phyloP scores from a whole-genome alignment of 1,140 invertebrate genomes.

The Halictus rubicundus region DNA sequence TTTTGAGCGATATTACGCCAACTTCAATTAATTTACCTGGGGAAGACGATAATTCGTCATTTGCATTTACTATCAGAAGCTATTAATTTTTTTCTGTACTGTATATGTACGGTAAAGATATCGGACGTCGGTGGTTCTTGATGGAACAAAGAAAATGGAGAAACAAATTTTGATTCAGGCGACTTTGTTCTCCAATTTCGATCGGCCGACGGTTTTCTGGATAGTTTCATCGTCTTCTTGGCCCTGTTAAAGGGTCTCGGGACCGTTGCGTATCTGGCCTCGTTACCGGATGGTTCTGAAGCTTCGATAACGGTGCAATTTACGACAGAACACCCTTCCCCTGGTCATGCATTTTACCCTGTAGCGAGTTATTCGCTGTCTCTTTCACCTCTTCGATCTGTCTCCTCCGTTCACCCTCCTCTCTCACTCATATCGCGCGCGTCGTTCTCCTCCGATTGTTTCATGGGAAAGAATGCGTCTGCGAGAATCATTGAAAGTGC shows the following conservation, averaged over 20 bases:
- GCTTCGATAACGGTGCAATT: constrained; percentile 38
- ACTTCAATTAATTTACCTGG: too few species aligned
- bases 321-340: neutral
- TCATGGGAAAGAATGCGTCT: neutral
- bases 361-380: constrained; percentile 7
- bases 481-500: neutral
- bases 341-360: constrained; percentile 16
- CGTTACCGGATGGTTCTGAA: constrained; percentile 21
- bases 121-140: neutral
- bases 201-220: neutral
- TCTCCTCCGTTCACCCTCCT: neutral
- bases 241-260: neutral
- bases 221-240: constrained; percentile 13
- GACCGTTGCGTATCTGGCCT: constrained; percentile 23
- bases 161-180: constrained; percentile 23
- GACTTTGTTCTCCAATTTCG: constrained; percentile 8
- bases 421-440: neutral
- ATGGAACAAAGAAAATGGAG: neutral
- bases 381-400: neutral
- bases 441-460: neutral
- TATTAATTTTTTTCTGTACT: too few species aligned
- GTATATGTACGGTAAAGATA: too few species aligned
- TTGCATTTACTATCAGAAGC: too few species aligned
- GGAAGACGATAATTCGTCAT: too few species aligned
- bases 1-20: too few species aligned